These are phyloP conservation scores for rat (Rattus norvegicus) DNA, from an alignment of 2,113 vertebrate species.

Conservation along the genomic window GRCr8 NC_086021.1:81351501-81352000, in stretches of 20 bases:
- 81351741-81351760: neutral
- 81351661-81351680: neutral
- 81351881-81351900: too few relatives aligned
- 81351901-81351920: too few relatives aligned
- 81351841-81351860: too few relatives aligned
- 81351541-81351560: constrained; percentile 9
- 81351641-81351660: neutral
- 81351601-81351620: neutral
- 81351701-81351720: neutral
- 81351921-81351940: too few relatives aligned
- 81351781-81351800: too few relatives aligned
- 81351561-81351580: constrained; percentile 1
- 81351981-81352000: neutral
- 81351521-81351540: neutral
- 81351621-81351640: neutral
- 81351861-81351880: too few relatives aligned
- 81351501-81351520: neutral
- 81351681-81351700: neutral
- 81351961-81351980: neutral
- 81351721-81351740: neutral
- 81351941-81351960: too few relatives aligned
- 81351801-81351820: too few relatives aligned
- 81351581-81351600: neutral
- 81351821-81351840: too few relatives aligned
- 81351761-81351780: constrained; percentile 32